Evolutionary conservation across 2,797 vertebrate species (phyloP).

Genomic region (Hydrophis major): DNA sequence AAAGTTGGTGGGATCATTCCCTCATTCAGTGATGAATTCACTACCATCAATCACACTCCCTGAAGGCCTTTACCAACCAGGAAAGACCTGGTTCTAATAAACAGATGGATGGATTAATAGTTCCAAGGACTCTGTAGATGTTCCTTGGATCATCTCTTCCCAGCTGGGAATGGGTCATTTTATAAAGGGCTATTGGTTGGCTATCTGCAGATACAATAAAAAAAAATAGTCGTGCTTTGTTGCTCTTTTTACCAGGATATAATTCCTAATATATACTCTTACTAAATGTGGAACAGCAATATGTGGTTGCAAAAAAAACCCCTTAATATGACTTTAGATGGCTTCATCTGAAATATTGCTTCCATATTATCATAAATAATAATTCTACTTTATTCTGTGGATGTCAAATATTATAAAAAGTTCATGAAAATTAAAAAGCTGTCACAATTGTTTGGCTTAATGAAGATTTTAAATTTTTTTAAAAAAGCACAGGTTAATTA

Average conservation of each 20-base stretch:
- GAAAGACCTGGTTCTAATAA: not conserved
- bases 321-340: not conserved
- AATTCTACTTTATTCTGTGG: not conserved
- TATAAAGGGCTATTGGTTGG: not conserved
- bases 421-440: not conserved
- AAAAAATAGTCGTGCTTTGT: not conserved
- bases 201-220: not conserved
- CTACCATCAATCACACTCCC: not conserved
- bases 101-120: not conserved
- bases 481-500: not conserved
- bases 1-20: not conserved
- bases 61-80: not conserved
- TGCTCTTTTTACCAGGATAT: not conserved
- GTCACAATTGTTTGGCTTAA: not conserved
- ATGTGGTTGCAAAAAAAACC: not conserved
- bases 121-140: not conserved
- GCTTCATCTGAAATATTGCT: not conserved
- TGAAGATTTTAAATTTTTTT: not conserved
- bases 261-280: not conserved
- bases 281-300: not conserved
- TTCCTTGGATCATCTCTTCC: not conserved
- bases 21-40: not conserved
- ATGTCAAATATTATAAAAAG: not conserved
- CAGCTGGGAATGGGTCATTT: not conserved
- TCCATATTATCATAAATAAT: not conserved